Evolutionary conservation across 2,797 vertebrate genomes (phyloP), one percentile per base, ranked within the genome.

Genomic region (Cynopterus sphinx): DNA sequence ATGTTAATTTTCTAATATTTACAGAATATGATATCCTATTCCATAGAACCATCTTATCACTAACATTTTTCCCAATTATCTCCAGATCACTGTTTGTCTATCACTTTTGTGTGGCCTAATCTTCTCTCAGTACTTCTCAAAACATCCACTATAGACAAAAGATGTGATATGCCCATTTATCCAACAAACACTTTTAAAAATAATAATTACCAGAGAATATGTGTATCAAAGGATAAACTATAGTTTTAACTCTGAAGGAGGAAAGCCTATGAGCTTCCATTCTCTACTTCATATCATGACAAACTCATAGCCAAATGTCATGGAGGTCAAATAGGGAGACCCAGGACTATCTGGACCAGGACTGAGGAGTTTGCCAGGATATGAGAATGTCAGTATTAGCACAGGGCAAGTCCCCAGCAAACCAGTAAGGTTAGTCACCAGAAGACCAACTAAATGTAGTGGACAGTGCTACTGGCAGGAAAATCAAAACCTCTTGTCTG

Each of bases 231-330:
- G 33, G 78, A 79, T 83, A 91, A 81, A 96, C 24, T 36, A 43
- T 1, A 43, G 15, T 77, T 77, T 86, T 83, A 77, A 89, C 36
- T 71, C 41, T 26, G 17, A 90, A 93, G n/a, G n/a, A 24, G 15
- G 39, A 73, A 86, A 63, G 9, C 16, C 17, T 90, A 9, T 57
- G 31, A 46, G 61, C 39, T 87, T 41, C 28, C n/a, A 57, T 77
- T 86, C 11, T 21, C 22, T 6, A 53, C 5, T 77, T 61, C 16
- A 46, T 67, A 79, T 55, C 39, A 93, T 82, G 51, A 63, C 31
- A 85, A 85, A 70, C 26, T 88, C 53, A 92, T 6, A 87, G 59
- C 33, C 68, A 94, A 94, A 57, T 84, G n/a, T 88, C 26, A 24
- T 49, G 39, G 28, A 61, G 3, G 70, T 49, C 43, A 87, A 84